phyloP scores from a whole-genome alignment of 2,888 invertebrate species.

The Hydrotaea cyrtoneurina region DNA sequence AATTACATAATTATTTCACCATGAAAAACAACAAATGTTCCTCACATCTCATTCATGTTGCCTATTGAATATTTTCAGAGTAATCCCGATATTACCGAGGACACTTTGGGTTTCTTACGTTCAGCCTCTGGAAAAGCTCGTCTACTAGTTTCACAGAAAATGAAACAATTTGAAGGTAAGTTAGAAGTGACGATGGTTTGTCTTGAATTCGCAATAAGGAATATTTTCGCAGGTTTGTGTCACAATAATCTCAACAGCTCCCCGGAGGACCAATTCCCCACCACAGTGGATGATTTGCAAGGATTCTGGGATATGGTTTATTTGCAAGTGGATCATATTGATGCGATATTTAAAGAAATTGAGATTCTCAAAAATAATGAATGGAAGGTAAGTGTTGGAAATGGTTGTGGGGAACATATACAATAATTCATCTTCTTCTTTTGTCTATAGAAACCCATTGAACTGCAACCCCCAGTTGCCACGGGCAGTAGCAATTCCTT shows the following conservation, averaged over 20 bases:
- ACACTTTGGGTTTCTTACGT: constrained; percentile 90
- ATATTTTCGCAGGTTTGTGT: constrained; percentile 82
- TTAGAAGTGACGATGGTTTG: not conserved
- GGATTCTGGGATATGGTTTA: constrained; percentile 99
- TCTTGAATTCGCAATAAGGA: not conserved
- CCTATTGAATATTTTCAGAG: constrained; percentile 70
- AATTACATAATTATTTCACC: too few species aligned
- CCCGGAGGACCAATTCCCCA: constrained; percentile 91
- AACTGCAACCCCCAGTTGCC: constrained; percentile 60
- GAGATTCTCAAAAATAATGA: constrained; percentile 84
- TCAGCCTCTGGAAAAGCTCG: constrained; percentile 96
- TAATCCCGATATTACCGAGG: constrained; percentile 85
- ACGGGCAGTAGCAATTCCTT: constrained; percentile 53
- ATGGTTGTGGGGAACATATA: not conserved
- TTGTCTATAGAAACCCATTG: constrained; percentile 70
- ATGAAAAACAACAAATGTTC: too few species aligned
- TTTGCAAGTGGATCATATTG: constrained; percentile 93
- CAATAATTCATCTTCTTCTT: constrained; percentile 12
- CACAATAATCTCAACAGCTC: constrained; percentile 86
- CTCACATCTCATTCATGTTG: too few species aligned
- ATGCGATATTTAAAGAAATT: constrained; percentile 88
- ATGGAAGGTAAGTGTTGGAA: constrained; percentile 83
- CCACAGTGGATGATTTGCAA: constrained; percentile 93
- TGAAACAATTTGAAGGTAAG: constrained; percentile 95
- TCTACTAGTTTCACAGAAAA: constrained; percentile 93